Percentiles rank a stretch among this genome's conserved stretches.
Conservation (phyloP, 2,113 vertebrate genomes). For the Orthonyx spaldingii region DNA sequence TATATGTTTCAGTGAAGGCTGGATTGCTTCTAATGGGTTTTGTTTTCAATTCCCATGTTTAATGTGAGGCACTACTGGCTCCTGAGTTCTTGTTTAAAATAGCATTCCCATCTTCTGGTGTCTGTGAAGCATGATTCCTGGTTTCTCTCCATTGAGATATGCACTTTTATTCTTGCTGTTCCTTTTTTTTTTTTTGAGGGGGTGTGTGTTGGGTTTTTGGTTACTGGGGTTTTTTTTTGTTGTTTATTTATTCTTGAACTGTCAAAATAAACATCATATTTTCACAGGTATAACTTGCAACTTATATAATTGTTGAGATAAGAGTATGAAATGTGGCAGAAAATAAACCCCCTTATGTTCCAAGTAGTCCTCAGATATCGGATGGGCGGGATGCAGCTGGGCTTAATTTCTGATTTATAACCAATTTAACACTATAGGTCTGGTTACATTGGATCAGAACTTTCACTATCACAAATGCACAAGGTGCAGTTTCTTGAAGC, state of each 20-base stretch:
- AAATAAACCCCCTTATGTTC: neutral
- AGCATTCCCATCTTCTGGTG: neutral
- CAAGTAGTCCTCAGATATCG: neutral
- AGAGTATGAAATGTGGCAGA: neutral
- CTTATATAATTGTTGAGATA: neutral
- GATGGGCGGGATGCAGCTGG: accelerated
- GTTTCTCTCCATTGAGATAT: neutral
- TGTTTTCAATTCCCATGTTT: conserved; percentile 3
- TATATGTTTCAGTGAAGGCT: neutral
- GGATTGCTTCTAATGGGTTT: conserved; percentile 14
- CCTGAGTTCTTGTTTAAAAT: neutral
- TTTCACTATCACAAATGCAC: neutral
- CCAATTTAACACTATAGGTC: neutral
- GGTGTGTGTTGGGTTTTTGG: neutral
- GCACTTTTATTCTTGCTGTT: neutral
- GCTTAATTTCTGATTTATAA: neutral
- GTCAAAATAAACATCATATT: neutral
- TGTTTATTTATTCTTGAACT: neutral
- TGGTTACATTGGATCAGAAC: neutral
- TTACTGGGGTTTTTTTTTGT: neutral
- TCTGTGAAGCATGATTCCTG: neutral
- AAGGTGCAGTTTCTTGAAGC: neutral
- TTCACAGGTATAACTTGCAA: neutral
- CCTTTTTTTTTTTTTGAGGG: neutral
- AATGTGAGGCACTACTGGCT: neutral